Evolutionary conservation across 2,797 vertebrate species (phyloP).

Genomic region (Acrossocheilus wenchowensis): DNA sequence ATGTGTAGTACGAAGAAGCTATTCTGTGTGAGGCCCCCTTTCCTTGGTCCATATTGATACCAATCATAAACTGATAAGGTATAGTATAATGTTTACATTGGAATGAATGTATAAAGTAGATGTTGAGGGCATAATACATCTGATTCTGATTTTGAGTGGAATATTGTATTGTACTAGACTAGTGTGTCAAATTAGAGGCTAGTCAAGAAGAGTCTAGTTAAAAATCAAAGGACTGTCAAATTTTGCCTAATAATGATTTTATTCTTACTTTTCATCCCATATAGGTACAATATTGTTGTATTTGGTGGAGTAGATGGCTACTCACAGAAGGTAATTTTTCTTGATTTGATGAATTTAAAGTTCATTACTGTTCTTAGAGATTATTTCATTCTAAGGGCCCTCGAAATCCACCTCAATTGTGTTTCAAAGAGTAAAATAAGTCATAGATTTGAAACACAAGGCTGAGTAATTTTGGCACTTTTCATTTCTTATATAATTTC

Average conservation of each 20-base stretch:
- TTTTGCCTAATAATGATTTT: background rate
- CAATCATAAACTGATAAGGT: background rate
- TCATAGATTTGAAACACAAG: no score
- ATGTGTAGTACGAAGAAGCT: constrained; percentile 5
- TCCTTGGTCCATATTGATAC: background rate
- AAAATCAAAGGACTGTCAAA: no score
- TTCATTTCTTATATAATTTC: background rate
- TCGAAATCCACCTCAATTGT: background rate
- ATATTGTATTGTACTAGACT: no score
- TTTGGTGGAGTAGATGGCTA: background rate
- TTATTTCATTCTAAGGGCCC: background rate
- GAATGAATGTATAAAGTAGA: background rate
- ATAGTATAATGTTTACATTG: no score
- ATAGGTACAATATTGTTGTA: background rate
- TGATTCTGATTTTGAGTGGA: background rate
- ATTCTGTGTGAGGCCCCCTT: background rate
- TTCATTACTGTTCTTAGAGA: background rate
- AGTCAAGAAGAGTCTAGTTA: background rate
- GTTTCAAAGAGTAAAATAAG: background rate
- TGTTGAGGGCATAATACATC: background rate
- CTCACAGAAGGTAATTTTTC: background rate
- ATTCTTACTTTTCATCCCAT: background rate
- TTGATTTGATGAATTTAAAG: no score
- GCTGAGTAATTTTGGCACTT: no score
- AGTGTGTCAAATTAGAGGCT: background rate